Percentiles rank a stretch among this genome's conserved stretches.
These are phyloP conservation scores for Marisa cornuarietis DNA, from an alignment of 1,140 invertebrate species.

Conservation along the genomic window DNA sequence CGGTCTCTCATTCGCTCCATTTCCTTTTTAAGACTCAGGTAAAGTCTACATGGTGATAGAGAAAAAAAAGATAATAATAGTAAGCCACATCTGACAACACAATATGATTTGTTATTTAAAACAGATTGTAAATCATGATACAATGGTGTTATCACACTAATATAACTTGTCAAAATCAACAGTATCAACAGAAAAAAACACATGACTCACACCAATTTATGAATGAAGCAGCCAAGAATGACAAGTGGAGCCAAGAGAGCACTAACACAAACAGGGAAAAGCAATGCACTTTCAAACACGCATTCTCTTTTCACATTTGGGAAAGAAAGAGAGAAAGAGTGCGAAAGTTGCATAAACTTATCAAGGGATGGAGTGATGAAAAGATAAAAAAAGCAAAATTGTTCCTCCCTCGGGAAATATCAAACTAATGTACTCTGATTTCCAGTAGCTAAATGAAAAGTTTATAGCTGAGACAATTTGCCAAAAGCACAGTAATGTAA, in stretches of 20 bases:
- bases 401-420: too few relatives aligned
- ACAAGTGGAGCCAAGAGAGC: too few relatives aligned
- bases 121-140: too few relatives aligned
- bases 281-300: background rate
- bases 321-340: background rate
- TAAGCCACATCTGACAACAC: too few relatives aligned
- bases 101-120: too few relatives aligned
- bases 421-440: too few relatives aligned
- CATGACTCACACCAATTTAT: background rate
- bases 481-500: background rate
- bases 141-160: background rate
- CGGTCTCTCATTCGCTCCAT: constrained; percentile 53
- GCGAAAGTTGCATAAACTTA: too few relatives aligned
- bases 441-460: background rate
- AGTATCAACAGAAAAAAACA: background rate
- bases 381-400: too few relatives aligned
- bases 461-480: background rate
- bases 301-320: background rate
- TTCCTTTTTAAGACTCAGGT: constrained; percentile 53
- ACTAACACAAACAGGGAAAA: background rate
- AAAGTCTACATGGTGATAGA: constrained; percentile 42
- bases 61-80: background rate
- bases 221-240: too few relatives aligned
- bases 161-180: background rate
- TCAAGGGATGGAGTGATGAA: too few relatives aligned